Evolutionary conservation across 2,797 vertebrate genomes (phyloP), one percentile per base, ranked within the genome.

Genomic region (Echeneis naucrates): DNA sequence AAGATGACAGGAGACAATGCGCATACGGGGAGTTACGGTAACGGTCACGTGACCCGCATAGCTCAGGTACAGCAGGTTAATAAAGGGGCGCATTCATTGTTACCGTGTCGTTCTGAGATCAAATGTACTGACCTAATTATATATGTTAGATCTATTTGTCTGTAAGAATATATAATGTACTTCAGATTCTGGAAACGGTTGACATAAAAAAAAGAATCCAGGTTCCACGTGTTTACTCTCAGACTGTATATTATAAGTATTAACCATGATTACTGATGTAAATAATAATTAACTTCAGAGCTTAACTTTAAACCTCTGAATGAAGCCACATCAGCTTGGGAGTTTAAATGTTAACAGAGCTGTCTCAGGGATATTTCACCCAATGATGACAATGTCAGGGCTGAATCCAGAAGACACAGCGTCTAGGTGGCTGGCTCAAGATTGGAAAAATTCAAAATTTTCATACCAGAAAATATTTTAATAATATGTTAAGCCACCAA

Each of bases 1-100:
- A 55, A 80, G 70, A 81, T 76, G 79, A 87, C 77, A 69, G 69
- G 4, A 81, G 68, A 85, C 88, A 67, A 74, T 80, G 77, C 87
- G 78, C 80, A 72, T n/a, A 35, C 40, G 33, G 8, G 3, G 24
- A 7, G 64, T 16, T 56, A 45, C 68, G 66, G 24, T 10, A 59
- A 57, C 48, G 32, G 45, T 78, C 75, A 82, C 56, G 85, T 86
- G 80, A 83, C 13, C 17, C 11, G 12, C 12, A 74, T 32, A 19
- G 47, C 11, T 24, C n/a, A 33, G 56, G 44, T 33, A 33, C 21
- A 0, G 59, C 0, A 3, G 4, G 37, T 24, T 2, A 24, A 12
- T n/a, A 26, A n/a, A 1, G 8, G 11, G 7, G 40, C 23, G 19
- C 4, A 11, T 40, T 5, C 19, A 19, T 5, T 5, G 17, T 2